Percentiles rank a stretch among this genome's conserved stretches.
phyloP scores from a whole-genome alignment of 2,888 invertebrate genomes.

The Archips xylosteana region DNA sequence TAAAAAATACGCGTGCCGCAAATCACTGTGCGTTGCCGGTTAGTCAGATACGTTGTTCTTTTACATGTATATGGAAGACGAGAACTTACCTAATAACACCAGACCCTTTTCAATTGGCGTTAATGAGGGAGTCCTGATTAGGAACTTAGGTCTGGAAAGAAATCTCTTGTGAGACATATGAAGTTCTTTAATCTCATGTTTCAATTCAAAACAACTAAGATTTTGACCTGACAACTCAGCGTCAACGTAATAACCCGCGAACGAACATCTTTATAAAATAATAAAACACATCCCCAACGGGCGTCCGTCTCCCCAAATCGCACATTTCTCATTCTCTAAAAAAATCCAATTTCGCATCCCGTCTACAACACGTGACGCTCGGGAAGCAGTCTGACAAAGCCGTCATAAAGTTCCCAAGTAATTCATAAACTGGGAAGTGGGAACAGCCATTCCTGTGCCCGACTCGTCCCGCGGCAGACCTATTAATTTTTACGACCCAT shows the following conservation, averaged over 20 bases:
- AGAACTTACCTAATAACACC: no score
- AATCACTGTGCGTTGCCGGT: not conserved
- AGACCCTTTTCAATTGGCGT: no score
- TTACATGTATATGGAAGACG: no score
- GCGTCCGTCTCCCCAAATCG: slow-evolving; percentile 56
- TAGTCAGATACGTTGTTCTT: not conserved
- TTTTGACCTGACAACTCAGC: not conserved
- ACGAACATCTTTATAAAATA: slow-evolving; percentile 30
- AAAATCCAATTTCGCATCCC: slow-evolving; percentile 81
- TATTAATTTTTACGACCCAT: slow-evolving; percentile 84
- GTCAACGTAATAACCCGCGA: not conserved
- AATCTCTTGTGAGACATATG: no score
- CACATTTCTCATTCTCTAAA: slow-evolving; percentile 67
- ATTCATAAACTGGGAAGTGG: slow-evolving; percentile 77
- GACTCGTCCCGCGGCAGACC: slow-evolving; percentile 69
- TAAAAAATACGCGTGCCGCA: no score
- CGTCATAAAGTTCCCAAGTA: slow-evolving; percentile 79
- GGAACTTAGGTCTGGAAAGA: not conserved
- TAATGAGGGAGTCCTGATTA: not conserved
- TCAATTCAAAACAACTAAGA: not conserved
- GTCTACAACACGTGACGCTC: slow-evolving; percentile 79
- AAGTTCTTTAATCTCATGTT: not conserved
- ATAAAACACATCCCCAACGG: slow-evolving; percentile 45
- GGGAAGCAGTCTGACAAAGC: slow-evolving; percentile 72
- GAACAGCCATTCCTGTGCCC: slow-evolving; percentile 67